Conservation (phyloP, 2,888 invertebrate genomes). For the Apantesis nais region DNA sequence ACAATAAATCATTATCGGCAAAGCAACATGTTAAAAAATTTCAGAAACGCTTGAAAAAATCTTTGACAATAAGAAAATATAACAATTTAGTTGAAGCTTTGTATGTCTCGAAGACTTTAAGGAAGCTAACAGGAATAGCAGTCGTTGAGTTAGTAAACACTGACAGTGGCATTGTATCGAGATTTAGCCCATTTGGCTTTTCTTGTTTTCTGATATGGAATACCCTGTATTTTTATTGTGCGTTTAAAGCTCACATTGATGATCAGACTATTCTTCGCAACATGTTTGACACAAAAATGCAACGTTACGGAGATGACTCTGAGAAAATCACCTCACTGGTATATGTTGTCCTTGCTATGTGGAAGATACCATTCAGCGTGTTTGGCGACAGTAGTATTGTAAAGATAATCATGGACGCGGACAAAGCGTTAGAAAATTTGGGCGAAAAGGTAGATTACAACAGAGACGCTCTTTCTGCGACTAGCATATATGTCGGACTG, state of each 20-base stretch:
- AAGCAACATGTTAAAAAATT: conserved; percentile 25
- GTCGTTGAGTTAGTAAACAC: conserved; percentile 42
- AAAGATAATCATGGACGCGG: conserved; percentile 58
- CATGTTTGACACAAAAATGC: conserved; percentile 66
- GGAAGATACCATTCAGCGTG: conserved; percentile 60
- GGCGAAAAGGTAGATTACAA: conserved; percentile 58
- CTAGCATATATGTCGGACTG: conserved; percentile 50
- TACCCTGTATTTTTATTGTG: conserved; percentile 57
- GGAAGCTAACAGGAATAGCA: conserved; percentile 56
- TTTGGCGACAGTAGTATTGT: conserved; percentile 48
- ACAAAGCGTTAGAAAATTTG: conserved; percentile 54
- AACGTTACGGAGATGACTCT: conserved; percentile 67
- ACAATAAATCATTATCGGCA: neutral
- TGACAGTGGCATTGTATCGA: conserved; percentile 35
- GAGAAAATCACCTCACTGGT: conserved; percentile 56
- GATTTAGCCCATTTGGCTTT: conserved; percentile 56
- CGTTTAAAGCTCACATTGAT: conserved; percentile 52
- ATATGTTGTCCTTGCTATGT: conserved; percentile 58
- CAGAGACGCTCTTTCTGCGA: conserved; percentile 46
- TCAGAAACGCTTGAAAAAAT: conserved; percentile 28
- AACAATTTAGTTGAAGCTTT: conserved; percentile 59
- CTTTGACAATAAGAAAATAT: conserved; percentile 41
- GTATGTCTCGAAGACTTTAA: conserved; percentile 47
- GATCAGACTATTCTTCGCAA: conserved; percentile 65
- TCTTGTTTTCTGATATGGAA: conserved; percentile 51